Percentiles rank a stretch among this genome's conserved stretches.
Evolutionary conservation across 1,140 invertebrate genomes (phyloP).

Genomic region (Neodiprion fabricii): DNA sequence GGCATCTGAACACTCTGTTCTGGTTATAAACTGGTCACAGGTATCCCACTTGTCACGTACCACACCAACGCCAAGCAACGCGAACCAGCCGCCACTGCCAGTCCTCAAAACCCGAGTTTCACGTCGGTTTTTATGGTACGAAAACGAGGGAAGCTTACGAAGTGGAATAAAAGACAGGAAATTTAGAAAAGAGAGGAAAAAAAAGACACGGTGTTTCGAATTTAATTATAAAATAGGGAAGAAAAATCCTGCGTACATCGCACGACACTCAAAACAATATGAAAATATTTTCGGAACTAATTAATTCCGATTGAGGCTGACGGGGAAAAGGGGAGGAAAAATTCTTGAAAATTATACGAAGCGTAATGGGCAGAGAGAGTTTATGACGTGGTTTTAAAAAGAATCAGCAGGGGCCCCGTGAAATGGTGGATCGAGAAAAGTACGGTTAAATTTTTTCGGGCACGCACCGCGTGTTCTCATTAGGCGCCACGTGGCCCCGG

Average conservation of each 20-base stretch:
- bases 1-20: neutral
- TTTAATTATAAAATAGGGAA: too few relatives aligned
- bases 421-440: neutral
- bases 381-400: neutral
- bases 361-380: too few relatives aligned
- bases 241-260: too few relatives aligned
- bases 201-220: too few relatives aligned
- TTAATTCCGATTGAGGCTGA: too few relatives aligned
- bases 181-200: too few relatives aligned
- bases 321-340: too few relatives aligned
- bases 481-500: slow-evolving; percentile 52
- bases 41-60: neutral
- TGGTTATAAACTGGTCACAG: slow-evolving; percentile 15
- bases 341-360: too few relatives aligned
- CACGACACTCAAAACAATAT: too few relatives aligned
- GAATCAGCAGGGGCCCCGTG: neutral
- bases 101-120: neutral
- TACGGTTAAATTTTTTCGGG: slow-evolving; percentile 3
- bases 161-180: too few relatives aligned
- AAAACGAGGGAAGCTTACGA: too few relatives aligned
- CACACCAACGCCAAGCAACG: neutral
- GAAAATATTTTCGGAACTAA: too few relatives aligned
- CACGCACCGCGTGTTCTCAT: slow-evolving; percentile 38
- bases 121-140: neutral
- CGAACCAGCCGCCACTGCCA: neutral